Base-by-base conservation (phyloP, 2,113 vertebrate genomes). In the Willisornis vidua region DNA sequence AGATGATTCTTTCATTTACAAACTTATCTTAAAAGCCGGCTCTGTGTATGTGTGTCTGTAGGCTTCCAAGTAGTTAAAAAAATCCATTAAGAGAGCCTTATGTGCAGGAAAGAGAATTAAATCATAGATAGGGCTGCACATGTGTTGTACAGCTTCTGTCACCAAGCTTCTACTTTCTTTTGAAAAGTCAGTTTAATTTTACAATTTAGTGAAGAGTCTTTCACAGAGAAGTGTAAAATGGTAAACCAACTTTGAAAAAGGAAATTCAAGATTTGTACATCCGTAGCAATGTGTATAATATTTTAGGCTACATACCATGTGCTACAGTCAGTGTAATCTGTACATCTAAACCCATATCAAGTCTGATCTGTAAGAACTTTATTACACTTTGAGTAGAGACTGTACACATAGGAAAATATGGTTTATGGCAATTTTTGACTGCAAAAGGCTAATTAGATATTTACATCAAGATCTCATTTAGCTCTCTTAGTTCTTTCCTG, bases 401-500 rank as follows among this genome's bases (percentile, higher is more conserved):
- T 62, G 12, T 92, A 66, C 62, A 46, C 17, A 68, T 52, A 28
- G 17, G 23, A 84, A 93, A 86, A 77, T 62, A 45, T 24, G 10
- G 31, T 61, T 89, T 70, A 63, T 84, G 66, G 22, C 25, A 87
- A 67, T 49, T 76, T 94, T 95, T 57, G 73, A 55, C 70, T 89
- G 37, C 45, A 65, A 85, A 95, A 87, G 52, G n/a, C 83, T 89
- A 49, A 93, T 91, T 77, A 77, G 85, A 55, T 94, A 61, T 86
- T 95, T 95, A 61, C 45, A 77, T 80, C 6, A 54, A 52, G 66
- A 80, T 77, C 52, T 93, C 29, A 66, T 94, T 93, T 96, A 76
- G 18, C 16, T 4, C 76, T 37, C 71, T 91, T 81, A 48, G 22
- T 88, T 89, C 75, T 90, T 91, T 93, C 49, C 61, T 71, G 41